Base-by-base conservation (phyloP, 2,113 vertebrate genomes). In the Callionymus lyra region DNA sequence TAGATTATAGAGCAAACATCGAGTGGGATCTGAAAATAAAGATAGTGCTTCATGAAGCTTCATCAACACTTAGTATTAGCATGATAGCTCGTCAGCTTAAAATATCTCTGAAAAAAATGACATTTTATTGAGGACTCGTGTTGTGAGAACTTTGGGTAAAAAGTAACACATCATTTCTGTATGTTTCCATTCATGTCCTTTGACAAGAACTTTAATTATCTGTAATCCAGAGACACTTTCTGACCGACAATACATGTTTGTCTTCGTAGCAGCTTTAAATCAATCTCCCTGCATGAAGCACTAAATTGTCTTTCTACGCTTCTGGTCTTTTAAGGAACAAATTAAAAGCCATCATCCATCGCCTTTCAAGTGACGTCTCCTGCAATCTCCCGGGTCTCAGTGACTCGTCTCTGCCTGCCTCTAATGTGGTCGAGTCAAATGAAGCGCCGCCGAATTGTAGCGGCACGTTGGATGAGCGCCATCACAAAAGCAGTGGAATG, bases 361-460 rank as follows among this genome's bases (percentile, higher is more conserved):
- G 31, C 60, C 36, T 63, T 4, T 18, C 10, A 42, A 21, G 13
- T 53, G 45, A 50, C 53, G 66, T 64, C 61, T 56, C 27, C 2
- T 11, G 32, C 52, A 51, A 65, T 50, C 38, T 50, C 38, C 42
- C 41, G 2, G 1, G 39, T 61, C 14, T 44, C 27, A 16, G 46
- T 59, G 33, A 16, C 41, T 59, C 9, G 6, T 41, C 16, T 19
- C 32, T 43, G 33, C 12, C 42, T 37, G 38, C 31, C 15, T 34
- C 18, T 60, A 52, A 65, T 44, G 34, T 53, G 44, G 27, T 43
- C 48, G 3, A 19, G 51, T 66, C 45, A 70, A 70, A 67, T 62
- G 48, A 69, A 67, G 42, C 59, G 33, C 40, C 18, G 48, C 47
- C 1, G 38, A 12, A 21, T 52, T 55, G 52, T 6, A 17, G 53